A percentile compares a stretch with the other conserved stretches of the same genome.
Evolutionary conservation across 2,888 invertebrate species (phyloP).

Genomic region (Pammene fasciana): DNA sequence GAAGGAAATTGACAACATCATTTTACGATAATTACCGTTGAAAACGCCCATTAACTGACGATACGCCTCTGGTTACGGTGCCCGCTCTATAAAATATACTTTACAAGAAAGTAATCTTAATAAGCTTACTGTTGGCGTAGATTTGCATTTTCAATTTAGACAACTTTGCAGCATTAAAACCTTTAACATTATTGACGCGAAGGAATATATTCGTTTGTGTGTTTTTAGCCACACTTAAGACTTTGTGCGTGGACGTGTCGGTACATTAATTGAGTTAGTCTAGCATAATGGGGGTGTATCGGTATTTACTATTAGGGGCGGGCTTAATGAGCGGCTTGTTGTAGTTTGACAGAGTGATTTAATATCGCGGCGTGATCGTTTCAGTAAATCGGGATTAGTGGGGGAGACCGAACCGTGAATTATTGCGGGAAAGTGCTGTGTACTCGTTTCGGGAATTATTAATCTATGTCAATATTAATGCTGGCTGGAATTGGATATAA

Average conservation of each 20-base stretch:
- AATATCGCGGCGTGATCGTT: slow-evolving; percentile 74
- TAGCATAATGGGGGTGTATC: slow-evolving; percentile 65
- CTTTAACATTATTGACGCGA: slow-evolving; percentile 37
- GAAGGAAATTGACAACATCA: slow-evolving; percentile 58
- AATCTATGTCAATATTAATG: slow-evolving; percentile 52
- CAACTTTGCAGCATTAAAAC: slow-evolving; percentile 37
- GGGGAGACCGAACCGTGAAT: slow-evolving; percentile 70
- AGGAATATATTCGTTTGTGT: slow-evolving; percentile 41
- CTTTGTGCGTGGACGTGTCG: slow-evolving; percentile 44
- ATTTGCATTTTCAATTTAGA: slow-evolving; percentile 61
- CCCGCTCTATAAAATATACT: slow-evolving; percentile 59
- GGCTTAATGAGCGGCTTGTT: slow-evolving; percentile 77
- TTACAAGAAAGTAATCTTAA: slow-evolving; percentile 60
- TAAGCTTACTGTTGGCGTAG: slow-evolving; percentile 53
- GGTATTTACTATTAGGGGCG: slow-evolving; percentile 65
- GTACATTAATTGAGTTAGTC: slow-evolving; percentile 65
- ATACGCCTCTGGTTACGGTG: slow-evolving; percentile 58
- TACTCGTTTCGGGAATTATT: slow-evolving; percentile 57
- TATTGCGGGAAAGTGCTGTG: slow-evolving; percentile 66
- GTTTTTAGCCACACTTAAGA: slow-evolving; percentile 45
- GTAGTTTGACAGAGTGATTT: slow-evolving; percentile 80
- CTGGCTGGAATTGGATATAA: slow-evolving; percentile 32
- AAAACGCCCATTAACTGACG: slow-evolving; percentile 62
- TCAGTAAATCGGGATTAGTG: slow-evolving; percentile 77
- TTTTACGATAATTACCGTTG: slow-evolving; percentile 67